Percentiles rank a stretch among this genome's conserved stretches.
phyloP scores from a whole-genome alignment of 2,888 invertebrate species.

The Choreutis nemorana region DNA sequence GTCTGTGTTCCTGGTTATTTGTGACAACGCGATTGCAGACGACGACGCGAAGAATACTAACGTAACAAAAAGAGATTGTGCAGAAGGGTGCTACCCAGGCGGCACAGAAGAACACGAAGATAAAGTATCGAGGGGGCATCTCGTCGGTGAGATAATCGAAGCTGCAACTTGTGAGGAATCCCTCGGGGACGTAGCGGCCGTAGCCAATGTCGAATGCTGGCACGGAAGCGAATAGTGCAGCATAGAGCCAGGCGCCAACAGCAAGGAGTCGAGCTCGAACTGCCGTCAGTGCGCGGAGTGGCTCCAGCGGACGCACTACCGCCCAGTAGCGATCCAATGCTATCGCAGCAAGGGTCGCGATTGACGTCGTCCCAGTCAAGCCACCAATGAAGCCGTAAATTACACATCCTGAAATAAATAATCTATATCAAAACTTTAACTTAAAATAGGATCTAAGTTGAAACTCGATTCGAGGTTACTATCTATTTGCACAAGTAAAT shows the following conservation, averaged over 20 bases:
- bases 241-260: constrained; percentile 77
- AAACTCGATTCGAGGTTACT: too few relatives aligned
- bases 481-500: too few relatives aligned
- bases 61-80: constrained; percentile 77
- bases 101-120: constrained; percentile 77
- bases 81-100: constrained; percentile 79
- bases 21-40: constrained; percentile 52
- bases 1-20: constrained; percentile 49
- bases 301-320: constrained; percentile 79
- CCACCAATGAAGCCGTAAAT: constrained; percentile 84
- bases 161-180: constrained; percentile 84
- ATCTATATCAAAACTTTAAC: constrained; percentile 2
- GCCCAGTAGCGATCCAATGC: constrained; percentile 85
- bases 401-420: constrained; percentile 71
- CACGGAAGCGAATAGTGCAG: constrained; percentile 71
- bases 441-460: background rate
- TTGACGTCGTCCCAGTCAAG: constrained; percentile 81
- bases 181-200: constrained; percentile 83
- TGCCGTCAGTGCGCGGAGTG: constrained; percentile 68
- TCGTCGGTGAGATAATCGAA: constrained; percentile 84
- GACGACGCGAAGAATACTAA: constrained; percentile 73
- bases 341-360: constrained; percentile 81
- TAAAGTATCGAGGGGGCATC: constrained; percentile 69
- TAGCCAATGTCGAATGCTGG: constrained; percentile 76
- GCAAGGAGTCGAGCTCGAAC: constrained; percentile 69